phyloP scores from a whole-genome alignment of 1,140 invertebrate species.

The Adoxophyes honmai region DNA sequence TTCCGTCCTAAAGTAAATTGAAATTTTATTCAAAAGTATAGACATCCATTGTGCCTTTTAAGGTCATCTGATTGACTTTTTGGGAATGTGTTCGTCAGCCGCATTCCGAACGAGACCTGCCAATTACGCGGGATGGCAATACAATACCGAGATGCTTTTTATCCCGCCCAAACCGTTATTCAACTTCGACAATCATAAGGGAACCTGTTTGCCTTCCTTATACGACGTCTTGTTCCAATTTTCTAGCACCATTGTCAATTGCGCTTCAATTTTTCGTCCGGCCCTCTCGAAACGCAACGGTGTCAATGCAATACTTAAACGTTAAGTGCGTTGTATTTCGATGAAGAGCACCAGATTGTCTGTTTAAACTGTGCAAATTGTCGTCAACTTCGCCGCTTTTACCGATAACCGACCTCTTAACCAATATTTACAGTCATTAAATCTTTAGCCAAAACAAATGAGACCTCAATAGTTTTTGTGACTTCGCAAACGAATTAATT shows the following conservation, averaged over 20 bases:
- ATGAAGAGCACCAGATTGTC: constrained; percentile 34
- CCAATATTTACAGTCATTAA: constrained; percentile 62
- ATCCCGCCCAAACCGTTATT: constrained; percentile 53
- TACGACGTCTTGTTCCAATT: constrained; percentile 51
- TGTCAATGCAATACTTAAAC: constrained; percentile 66
- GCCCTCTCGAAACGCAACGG: constrained; percentile 51
- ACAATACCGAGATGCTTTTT: constrained; percentile 56
- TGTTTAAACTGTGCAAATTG: constrained; percentile 33
- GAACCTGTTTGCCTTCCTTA: constrained; percentile 49
- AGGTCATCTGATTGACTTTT: constrained; percentile 49
- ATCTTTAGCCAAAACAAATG: constrained; percentile 44
- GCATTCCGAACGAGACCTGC: constrained; percentile 58
- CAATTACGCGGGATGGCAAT: constrained; percentile 55
- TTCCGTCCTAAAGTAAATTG: constrained; percentile 37
- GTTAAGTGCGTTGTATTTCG: constrained; percentile 53
- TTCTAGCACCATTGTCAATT: constrained; percentile 55
- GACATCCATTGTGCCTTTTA: constrained; percentile 48
- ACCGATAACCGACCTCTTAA: constrained; percentile 65
- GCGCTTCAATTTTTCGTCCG: constrained; percentile 47
- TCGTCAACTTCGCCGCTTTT: constrained; percentile 41
- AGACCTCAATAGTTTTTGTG: constrained; percentile 29
- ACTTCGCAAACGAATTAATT: constrained; percentile 32
- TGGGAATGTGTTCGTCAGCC: constrained; percentile 55
- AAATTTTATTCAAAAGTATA: constrained; percentile 60
- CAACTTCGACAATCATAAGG: constrained; percentile 55